Evolutionary conservation across 2,888 invertebrate genomes (phyloP).

Genomic region (Himalopsyche tibetana): DNA sequence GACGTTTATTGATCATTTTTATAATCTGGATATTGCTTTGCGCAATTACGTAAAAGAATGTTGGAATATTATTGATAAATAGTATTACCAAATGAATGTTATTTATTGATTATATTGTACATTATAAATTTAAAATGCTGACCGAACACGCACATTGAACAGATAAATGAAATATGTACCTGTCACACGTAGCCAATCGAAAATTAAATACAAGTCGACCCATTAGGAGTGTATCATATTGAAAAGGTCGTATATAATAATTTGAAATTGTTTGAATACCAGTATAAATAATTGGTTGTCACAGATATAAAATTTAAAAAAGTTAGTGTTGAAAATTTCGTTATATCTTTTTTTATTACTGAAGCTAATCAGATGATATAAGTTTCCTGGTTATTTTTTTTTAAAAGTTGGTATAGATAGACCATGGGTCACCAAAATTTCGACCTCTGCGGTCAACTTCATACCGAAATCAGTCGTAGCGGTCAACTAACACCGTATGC

Average conservation of each 20-base stretch:
- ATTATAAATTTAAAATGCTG: background rate
- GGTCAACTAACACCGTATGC: too few relatives aligned
- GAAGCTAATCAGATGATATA: too few relatives aligned
- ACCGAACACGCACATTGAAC: background rate
- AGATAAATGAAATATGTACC: background rate
- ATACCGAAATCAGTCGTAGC: too few relatives aligned
- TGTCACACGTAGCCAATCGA: constrained; percentile 21
- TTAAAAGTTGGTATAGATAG: too few relatives aligned
- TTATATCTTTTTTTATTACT: too few relatives aligned
- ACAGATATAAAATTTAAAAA: background rate
- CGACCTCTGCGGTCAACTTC: too few relatives aligned
- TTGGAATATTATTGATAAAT: background rate
- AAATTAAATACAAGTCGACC: constrained; percentile 26
- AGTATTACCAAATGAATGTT: background rate
- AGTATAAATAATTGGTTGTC: background rate
- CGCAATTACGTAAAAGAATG: constrained; percentile 2
- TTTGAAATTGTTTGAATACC: background rate
- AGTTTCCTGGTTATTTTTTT: too few relatives aligned
- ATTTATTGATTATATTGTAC: background rate
- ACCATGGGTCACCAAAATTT: too few relatives aligned
- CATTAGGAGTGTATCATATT: background rate
- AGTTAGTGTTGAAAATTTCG: background rate
- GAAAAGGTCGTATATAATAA: constrained; percentile 26
- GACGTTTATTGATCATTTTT: constrained; percentile 8
- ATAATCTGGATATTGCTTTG: background rate